phyloP scores from a whole-genome alignment of 1,140 invertebrate genomes.

The Tetramorium alpestre region DNA sequence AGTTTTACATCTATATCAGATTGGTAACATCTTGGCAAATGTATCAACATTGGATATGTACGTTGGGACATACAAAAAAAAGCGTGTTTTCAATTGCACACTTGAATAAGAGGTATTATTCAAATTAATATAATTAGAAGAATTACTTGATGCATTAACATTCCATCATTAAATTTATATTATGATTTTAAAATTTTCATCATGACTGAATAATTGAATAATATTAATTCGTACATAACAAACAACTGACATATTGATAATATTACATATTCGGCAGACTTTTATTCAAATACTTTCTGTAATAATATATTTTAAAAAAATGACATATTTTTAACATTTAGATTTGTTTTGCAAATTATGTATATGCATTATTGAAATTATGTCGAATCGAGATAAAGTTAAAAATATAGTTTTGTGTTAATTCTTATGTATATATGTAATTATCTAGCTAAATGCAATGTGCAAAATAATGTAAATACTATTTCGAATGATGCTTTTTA shows the following conservation, averaged over 20 bases:
- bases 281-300: slow-evolving; percentile 2
- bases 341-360: not conserved
- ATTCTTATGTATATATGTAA: not conserved
- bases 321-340: not conserved
- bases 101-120: slow-evolving; percentile 16
- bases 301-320: not conserved
- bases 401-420: not conserved
- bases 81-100: not conserved
- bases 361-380: not conserved
- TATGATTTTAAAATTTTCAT: not conserved
- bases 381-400: not conserved
- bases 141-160: not conserved
- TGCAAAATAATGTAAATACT: slow-evolving; percentile 19
- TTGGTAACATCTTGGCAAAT: slow-evolving; percentile 18
- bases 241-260: not conserved
- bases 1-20: slow-evolving; percentile 53
- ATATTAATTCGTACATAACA: not conserved
- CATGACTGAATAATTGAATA: not conserved
- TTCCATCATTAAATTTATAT: not conserved
- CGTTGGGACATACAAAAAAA: not conserved
- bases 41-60: not conserved
- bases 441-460: slow-evolving; percentile 5
- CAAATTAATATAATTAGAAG: no score
- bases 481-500: slow-evolving; percentile 6
- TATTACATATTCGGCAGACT: not conserved